Evolutionary conservation across 2,797 vertebrate species (phyloP), one percentile per base, ranked within the genome.

Genomic region (Apogon talboti): DNA sequence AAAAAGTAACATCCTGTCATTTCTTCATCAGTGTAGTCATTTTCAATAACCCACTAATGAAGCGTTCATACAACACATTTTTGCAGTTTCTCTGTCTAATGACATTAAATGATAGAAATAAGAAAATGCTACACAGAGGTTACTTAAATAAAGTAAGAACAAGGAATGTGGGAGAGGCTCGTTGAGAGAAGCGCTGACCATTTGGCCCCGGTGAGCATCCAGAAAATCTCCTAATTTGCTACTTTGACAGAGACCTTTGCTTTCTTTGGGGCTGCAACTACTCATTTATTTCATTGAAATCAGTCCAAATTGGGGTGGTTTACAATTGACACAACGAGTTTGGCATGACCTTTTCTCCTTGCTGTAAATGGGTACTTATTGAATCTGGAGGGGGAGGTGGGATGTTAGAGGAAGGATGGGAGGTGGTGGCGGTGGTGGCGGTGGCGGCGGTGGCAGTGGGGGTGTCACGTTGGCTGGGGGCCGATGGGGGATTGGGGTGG

Each of bases 271-370:
- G 63, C 73, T 59, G 84, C 78, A 88, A 79, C 87, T 72, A 37
- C 77, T 88, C 77, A 83, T 92, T 91, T 90, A 83, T 81, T 90
- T 89, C 84, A 91, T 91, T 92, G 79, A 91, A 92, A 92, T 93
- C 84, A 90, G 87, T 57, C 70, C 11, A 76, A 83, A 89, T 88
- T 85, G 78, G 83, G 87, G 82, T 87, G 81, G 87, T 89, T 92
- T 91, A 87, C 90, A 92, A 92, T 92, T 92, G 89, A 87, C 89
- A 89, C 80, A 83, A 84, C 76, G 71, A 84, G 87, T 92, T 91
- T 89, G 83, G 71, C 78, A 30, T 91, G 91, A 92, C 91, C 90
- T 91, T 92, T 92, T 91, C 91, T 92, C 87, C 89, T 90, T 83
- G 84, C 86, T 71, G 58, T 85, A 85, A 91, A 92, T 78, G 86